Conservation (phyloP, 2,888 invertebrate genomes). For the Rhagophthalmus giganteus region DNA sequence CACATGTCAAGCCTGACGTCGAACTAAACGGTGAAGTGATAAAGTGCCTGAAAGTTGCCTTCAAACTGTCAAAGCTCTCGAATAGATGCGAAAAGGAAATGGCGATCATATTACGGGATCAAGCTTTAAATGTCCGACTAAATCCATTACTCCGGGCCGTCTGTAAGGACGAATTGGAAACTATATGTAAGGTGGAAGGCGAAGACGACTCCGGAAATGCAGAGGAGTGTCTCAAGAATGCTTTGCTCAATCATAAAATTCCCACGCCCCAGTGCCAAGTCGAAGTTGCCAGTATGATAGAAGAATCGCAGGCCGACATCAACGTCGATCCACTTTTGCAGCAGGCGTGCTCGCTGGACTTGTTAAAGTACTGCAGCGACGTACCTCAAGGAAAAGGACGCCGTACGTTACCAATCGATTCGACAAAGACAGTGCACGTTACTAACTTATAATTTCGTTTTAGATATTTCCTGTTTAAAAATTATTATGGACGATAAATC, state of each 20-base stretch:
- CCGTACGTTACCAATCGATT: constrained; percentile 64
- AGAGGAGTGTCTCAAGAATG: constrained; percentile 90
- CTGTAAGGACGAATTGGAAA: constrained; percentile 74
- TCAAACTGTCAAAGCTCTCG: constrained; percentile 73
- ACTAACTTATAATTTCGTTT: too few relatives aligned
- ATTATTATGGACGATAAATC: constrained; percentile 68
- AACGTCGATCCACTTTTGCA: constrained; percentile 92
- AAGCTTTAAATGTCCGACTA: constrained; percentile 87
- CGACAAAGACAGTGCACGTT: not conserved
- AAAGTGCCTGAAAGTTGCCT: constrained; percentile 80
- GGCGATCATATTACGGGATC: constrained; percentile 78
- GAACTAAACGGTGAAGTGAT: constrained; percentile 84
- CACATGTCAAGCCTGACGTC: constrained; percentile 61
- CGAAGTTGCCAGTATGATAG: constrained; percentile 87
- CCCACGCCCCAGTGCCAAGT: constrained; percentile 75
- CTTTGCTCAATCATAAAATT: constrained; percentile 73
- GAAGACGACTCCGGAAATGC: constrained; percentile 63
- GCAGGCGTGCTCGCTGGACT: constrained; percentile 83
- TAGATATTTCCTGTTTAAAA: constrained; percentile 79
- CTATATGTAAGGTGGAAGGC: constrained; percentile 62
- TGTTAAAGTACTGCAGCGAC: constrained; percentile 76
- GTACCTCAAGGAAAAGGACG: constrained; percentile 87
- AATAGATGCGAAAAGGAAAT: constrained; percentile 81
- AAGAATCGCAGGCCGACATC: constrained; percentile 89
- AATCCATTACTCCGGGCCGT: constrained; percentile 84